phyloP scores from a whole-genome alignment of 1,140 invertebrate genomes.

The Temnothorax nylanderi region DNA sequence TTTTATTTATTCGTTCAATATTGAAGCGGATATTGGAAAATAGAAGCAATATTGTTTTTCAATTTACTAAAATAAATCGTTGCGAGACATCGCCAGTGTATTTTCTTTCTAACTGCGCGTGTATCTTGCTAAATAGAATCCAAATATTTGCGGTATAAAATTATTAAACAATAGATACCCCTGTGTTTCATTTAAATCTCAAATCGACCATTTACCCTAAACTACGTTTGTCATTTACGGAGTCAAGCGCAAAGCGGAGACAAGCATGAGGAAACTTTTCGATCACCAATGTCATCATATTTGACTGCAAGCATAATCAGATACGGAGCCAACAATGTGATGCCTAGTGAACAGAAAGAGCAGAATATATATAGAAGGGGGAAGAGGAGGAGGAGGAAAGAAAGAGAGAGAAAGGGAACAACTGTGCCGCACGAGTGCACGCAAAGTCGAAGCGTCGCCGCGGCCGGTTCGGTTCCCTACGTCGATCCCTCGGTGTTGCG shows the following conservation, averaged over 20 bases:
- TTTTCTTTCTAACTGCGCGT: neutral
- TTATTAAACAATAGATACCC: neutral
- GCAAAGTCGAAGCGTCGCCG: slow-evolving; percentile 49
- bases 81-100: neutral
- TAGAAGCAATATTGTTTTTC: neutral
- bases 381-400: neutral
- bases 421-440: slow-evolving; percentile 58
- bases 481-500: slow-evolving; percentile 56
- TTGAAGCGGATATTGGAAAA: neutral
- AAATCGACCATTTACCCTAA: neutral
- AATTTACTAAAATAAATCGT: neutral
- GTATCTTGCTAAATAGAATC: neutral
- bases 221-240: neutral
- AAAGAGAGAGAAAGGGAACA: slow-evolving; percentile 12
- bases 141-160: neutral
- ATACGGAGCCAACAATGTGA: slow-evolving; percentile 18
- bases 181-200: neutral
- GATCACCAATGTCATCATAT: slow-evolving; percentile 6
- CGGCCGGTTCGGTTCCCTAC: slow-evolving; percentile 32
- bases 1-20: neutral
- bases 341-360: neutral
- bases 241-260: neutral
- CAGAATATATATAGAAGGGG: neutral
- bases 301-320: slow-evolving; percentile 43
- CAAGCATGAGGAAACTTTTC: neutral